Conservation (phyloP, 2,113 vertebrate species). For the Opisthocomus hoazin region DNA sequence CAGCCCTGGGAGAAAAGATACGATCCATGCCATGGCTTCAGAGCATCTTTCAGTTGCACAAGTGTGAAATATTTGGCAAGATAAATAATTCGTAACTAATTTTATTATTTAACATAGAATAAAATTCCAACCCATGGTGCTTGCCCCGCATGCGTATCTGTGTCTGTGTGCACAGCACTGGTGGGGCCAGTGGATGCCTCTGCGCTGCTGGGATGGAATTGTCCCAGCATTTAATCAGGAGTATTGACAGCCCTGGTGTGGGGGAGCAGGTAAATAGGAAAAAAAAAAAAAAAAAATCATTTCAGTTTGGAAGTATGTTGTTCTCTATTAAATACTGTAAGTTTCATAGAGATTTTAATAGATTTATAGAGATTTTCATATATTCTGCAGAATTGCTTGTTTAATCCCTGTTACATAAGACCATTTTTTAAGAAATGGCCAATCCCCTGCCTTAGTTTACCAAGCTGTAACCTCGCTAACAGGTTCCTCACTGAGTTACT, state of each 20-base stretch:
- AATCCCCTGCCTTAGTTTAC: not conserved
- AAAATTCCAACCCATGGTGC: no score
- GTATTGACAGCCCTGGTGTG: no score
- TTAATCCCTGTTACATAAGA: not conserved
- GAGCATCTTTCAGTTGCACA: not conserved
- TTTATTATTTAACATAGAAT: not conserved
- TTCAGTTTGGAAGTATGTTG: accelerated
- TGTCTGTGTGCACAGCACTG: no score
- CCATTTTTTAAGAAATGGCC: not conserved
- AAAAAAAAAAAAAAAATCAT: not conserved
- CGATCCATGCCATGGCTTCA: accelerated
- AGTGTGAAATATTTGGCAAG: not conserved
- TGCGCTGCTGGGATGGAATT: no score
- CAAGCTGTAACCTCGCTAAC: not conserved
- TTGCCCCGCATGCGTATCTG: no score
- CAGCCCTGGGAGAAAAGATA: no score
- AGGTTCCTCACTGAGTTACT: not conserved
- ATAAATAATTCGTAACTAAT: no score
- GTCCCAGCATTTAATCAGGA: not conserved
- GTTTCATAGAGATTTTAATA: no score
- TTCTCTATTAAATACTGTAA: not conserved
- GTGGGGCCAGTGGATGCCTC: no score
- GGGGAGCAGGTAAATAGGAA: no score
- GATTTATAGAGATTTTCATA: no score
- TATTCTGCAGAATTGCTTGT: not conserved